Evolutionary conservation across 23 tunicate genomes (phyloP).

Genomic region (Trididemnum miniatum): DNA sequence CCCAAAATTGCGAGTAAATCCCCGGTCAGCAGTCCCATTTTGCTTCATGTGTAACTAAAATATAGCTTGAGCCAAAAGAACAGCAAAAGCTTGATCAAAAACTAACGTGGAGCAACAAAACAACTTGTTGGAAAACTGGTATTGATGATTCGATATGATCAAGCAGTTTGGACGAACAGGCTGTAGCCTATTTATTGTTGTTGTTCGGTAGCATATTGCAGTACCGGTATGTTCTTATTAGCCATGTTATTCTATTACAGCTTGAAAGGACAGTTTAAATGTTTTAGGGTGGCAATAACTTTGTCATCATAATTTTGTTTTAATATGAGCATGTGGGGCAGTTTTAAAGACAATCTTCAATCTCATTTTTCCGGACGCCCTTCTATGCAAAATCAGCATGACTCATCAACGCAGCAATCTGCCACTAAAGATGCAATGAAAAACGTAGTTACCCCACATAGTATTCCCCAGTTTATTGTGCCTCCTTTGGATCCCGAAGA

Average conservation of each 20-base stretch:
- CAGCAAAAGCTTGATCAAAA: too few species aligned
- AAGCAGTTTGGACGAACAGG: too few species aligned
- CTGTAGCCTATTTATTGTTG: too few species aligned
- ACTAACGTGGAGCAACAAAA: too few species aligned
- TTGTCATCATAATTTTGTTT: not conserved
- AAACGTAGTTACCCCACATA: slow-evolving; percentile 83
- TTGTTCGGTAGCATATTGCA: not conserved
- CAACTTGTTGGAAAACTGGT: too few species aligned
- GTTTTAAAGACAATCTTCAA: slow-evolving; percentile 56
- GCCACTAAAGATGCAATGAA: slow-evolving; percentile 61
- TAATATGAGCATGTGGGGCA: slow-evolving; percentile 49
- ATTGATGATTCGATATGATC: too few species aligned
- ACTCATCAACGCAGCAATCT: not conserved
- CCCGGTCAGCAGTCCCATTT: too few species aligned
- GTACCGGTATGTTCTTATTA: not conserved
- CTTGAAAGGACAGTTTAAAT: too few species aligned
- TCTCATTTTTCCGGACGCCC: slow-evolving; percentile 26
- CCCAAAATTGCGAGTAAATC: too few species aligned
- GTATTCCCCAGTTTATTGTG: slow-evolving; percentile 74
- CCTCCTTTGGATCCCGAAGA: slow-evolving; percentile 54
- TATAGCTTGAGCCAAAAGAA: too few species aligned
- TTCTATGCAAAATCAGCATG: not conserved
- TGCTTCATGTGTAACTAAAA: too few species aligned
- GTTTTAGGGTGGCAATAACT: not conserved
- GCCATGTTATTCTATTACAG: not conserved